Evolutionary conservation across 2,113 vertebrate species (phyloP).

Genomic region (Sciurus niger): DNA sequence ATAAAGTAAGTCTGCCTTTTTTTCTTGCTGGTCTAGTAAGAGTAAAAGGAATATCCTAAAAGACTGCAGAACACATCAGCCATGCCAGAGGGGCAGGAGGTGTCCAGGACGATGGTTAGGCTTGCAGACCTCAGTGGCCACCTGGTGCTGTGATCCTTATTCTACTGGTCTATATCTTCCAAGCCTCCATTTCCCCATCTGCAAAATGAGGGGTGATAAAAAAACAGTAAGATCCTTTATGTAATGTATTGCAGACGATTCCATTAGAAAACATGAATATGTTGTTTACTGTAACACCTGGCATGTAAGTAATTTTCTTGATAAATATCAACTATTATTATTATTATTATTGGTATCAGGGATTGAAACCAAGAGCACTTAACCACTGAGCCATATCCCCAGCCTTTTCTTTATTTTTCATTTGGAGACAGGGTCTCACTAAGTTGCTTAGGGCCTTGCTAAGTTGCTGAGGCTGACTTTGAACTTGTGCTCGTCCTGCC

Average conservation of each 20-base stretch:
- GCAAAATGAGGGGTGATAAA: not conserved
- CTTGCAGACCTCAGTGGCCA: fast-evolving
- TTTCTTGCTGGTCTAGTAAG: not conserved
- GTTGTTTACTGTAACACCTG: not conserved
- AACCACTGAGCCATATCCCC: too few species aligned
- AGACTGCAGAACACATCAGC: not conserved
- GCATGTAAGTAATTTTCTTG: not conserved
- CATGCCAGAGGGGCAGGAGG: too few species aligned
- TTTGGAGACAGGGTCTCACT: not conserved
- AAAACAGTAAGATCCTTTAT: not conserved
- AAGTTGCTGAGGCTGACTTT: not conserved
- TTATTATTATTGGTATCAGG: not conserved
- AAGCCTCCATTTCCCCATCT: not conserved
- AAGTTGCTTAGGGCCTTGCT: not conserved
- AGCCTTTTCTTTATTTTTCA: not conserved
- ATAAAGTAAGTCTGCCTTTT: not conserved
- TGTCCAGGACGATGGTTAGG: too few species aligned
- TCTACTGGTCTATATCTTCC: not conserved
- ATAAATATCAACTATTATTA: not conserved
- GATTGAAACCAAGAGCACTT: not conserved
- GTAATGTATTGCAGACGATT: not conserved
- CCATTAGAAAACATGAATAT: not conserved
- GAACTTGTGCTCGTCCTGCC: not conserved
- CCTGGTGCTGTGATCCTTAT: not conserved
- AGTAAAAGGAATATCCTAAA: not conserved